Evolutionary conservation across 2,113 vertebrate species (phyloP).

Genomic region (Clarias macrocephalus): DNA sequence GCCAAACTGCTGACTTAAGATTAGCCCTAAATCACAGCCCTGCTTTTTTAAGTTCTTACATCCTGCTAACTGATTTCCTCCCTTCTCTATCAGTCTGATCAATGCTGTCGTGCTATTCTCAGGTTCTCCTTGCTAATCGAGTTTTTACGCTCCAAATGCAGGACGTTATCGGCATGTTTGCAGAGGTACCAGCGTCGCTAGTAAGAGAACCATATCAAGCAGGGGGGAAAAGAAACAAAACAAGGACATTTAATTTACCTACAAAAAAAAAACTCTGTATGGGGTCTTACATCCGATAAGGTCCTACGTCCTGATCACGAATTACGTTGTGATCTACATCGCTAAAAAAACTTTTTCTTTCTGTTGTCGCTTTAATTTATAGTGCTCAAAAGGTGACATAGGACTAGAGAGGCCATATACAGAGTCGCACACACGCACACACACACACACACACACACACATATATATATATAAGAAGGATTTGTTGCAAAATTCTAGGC

Average conservation of each 20-base stretch:
- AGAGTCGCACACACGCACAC: not conserved
- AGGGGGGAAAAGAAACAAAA: not conserved
- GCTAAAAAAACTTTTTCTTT: not conserved
- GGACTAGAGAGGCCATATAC: not conserved
- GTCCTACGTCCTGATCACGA: not conserved
- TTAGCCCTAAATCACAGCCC: slow-evolving; percentile 58
- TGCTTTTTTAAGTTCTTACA: slow-evolving; percentile 57
- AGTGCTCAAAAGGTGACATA: not conserved
- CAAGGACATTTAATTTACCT: not conserved
- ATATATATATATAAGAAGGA: not conserved
- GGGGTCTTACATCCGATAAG: not conserved
- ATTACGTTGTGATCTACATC: too few species aligned
- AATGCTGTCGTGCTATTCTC: slow-evolving; percentile 4
- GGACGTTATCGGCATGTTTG: not conserved
- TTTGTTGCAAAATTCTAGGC: not conserved
- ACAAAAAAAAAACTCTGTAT: not conserved
- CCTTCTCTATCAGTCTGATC: slow-evolving; percentile 19
- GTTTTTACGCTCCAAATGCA: not conserved
- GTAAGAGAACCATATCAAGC: not conserved
- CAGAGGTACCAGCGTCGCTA: not conserved
- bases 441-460: too few species aligned
- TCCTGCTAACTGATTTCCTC: slow-evolving; percentile 51
- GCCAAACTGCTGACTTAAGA: slow-evolving; percentile 71
- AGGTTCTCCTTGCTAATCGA: not conserved
- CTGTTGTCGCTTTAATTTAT: not conserved